A percentile compares a stretch with the other conserved stretches of the same genome.
Evolutionary conservation across 30 jellyfish, hydroid and myxozoan genomes (phyloP).

Genomic region (Cassiopea xamachana): DNA sequence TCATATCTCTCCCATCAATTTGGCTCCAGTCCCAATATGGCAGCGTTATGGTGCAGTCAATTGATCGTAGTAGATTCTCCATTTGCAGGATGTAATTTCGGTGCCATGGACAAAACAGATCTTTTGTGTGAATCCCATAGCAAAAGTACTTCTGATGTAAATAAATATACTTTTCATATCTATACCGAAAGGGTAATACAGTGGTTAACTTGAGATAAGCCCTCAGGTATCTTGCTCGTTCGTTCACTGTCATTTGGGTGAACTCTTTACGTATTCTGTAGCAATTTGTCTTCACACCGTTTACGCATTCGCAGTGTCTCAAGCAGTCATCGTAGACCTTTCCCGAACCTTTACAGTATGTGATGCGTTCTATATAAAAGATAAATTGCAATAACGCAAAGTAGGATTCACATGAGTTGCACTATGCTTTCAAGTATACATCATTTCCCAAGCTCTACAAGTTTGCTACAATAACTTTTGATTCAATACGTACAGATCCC

Average conservation of each 20-base stretch:
- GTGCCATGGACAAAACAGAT: slow-evolving; percentile 91
- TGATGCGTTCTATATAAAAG: slow-evolving; percentile 33
- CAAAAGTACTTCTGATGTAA: slow-evolving; percentile 92
- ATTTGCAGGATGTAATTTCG: slow-evolving; percentile 24
- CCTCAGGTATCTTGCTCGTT: slow-evolving; percentile 72
- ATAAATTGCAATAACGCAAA: background rate
- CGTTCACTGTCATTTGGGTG: slow-evolving; percentile 86
- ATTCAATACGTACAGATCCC: too few species aligned
- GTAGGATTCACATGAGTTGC: too few species aligned
- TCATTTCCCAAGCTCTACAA: too few species aligned
- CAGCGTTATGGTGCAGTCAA: slow-evolving; percentile 73
- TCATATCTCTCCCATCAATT: slow-evolving; percentile 38
- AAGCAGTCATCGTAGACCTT: slow-evolving; percentile 77
- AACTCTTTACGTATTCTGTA: slow-evolving; percentile 88
- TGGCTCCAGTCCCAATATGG: slow-evolving; percentile 91
- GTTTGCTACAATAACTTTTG: too few species aligned
- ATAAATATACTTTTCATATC: slow-evolving; percentile 83
- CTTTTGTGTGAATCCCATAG: slow-evolving; percentile 86
- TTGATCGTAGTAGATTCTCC: slow-evolving; percentile 60
- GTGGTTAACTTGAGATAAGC: slow-evolving; percentile 82
- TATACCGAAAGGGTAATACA: slow-evolving; percentile 59
- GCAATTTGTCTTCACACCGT: slow-evolving; percentile 74
- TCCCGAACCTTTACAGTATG: slow-evolving; percentile 51
- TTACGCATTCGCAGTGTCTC: slow-evolving; percentile 86
- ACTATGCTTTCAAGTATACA: too few species aligned